Evolutionary conservation across 2,797 vertebrate genomes (phyloP), one percentile per base, ranked within the genome.

Genomic region (Coilia nasus): DNA sequence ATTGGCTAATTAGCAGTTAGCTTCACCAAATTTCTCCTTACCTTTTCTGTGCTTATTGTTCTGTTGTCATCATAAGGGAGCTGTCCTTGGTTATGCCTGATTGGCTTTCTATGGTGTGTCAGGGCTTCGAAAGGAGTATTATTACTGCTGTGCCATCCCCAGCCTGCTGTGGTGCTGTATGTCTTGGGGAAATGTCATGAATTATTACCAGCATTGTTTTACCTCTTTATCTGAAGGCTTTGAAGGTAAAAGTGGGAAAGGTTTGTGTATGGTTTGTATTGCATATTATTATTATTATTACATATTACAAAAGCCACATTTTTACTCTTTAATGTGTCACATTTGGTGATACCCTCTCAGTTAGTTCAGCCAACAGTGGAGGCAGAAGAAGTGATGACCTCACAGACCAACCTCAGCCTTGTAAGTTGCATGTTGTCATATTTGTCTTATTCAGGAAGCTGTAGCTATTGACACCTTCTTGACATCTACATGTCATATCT

Each of bases 111-210:
- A 44, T 78, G 31, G 71, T 17, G 14, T 82, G 82, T 46, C 31
- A 50, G 19, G 81, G 84, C 86, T 87, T 87, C 85, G 87, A 83
- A 89, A 85, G 41, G 23, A 84, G 41, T 54, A 35, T 25, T 87
- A 60, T 84, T 56, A 60, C 46, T 46, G 28, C 59, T 23, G 57
- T 60, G 41, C 83, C 19, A 7, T 84, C 80, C 81, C 82, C 31
- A 75, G 31, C 35, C 67, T 35, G 14, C 67, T 17, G 15, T 41
- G 67, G 28, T 75, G 67, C 28, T 82, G 86, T 85, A 87, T 87
- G 82, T 78, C 46, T 62, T 85, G 41, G n/a, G 82, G 57, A n/a
- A 85, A 75, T 85, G 86, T 83, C 82, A 83, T 87, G 83, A 86
- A 84, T 89, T 83, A 87, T 84, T 84, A 81, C 28, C 47, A 86